Conservation (phyloP, 2,797 vertebrate species). For the Fringilla coelebs region DNA sequence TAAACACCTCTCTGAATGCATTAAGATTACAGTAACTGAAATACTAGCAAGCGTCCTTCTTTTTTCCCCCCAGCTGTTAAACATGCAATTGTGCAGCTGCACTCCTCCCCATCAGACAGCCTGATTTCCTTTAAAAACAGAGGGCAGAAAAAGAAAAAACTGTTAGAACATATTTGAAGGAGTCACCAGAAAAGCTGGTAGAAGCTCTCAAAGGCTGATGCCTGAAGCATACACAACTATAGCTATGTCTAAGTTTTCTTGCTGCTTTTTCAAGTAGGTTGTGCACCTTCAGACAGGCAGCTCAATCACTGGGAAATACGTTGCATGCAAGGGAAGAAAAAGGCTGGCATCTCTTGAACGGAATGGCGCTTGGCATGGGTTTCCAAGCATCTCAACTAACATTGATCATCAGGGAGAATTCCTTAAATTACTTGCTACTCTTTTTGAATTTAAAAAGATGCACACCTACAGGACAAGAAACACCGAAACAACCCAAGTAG, state of each 20-base stretch:
- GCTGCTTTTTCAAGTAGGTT: background rate
- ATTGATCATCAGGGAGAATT: background rate
- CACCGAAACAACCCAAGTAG: background rate
- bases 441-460: background rate
- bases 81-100: background rate
- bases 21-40: background rate
- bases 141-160: background rate
- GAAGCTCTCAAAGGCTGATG: background rate
- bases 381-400: background rate
- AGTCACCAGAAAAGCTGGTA: background rate
- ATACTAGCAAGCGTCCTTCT: background rate
- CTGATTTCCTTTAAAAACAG: background rate
- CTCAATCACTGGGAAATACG: background rate
- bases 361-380: background rate
- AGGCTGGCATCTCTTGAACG: background rate
- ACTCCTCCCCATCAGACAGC: background rate
- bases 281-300: background rate
- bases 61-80: fast-evolving
- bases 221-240: background rate
- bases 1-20: background rate
- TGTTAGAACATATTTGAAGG: background rate
- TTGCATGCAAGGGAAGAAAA: background rate
- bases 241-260: background rate
- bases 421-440: background rate
- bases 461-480: background rate